Evolutionary conservation across 2,113 vertebrate species (phyloP).

Genomic region (Carassius gibelio): DNA sequence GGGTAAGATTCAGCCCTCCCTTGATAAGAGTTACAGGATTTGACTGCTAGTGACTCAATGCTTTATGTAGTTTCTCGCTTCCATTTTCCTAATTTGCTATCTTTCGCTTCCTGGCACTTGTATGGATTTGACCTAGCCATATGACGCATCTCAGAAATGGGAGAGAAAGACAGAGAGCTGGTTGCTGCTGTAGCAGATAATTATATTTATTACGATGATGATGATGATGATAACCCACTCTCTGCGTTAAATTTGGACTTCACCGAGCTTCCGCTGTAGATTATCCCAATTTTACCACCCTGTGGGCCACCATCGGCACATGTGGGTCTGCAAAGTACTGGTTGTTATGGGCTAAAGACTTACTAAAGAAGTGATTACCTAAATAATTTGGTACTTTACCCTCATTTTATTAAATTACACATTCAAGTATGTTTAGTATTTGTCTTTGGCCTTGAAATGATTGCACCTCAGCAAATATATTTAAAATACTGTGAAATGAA

Average conservation of each 20-base stretch:
- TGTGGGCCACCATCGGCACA: not conserved
- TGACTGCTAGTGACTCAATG: not conserved
- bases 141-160: slow-evolving; percentile 41
- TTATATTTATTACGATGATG: slow-evolving; percentile 46
- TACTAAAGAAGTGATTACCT: not conserved
- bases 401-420: not conserved
- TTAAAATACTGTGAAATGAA: not conserved
- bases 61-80: not conserved
- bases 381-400: not conserved
- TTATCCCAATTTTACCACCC: slow-evolving; percentile 3
- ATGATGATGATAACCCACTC: slow-evolving; percentile 17
- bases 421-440: not conserved
- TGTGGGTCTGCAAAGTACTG: not conserved
- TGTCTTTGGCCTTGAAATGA: not conserved
- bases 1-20: not conserved
- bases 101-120: slow-evolving; percentile 23
- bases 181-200: slow-evolving; percentile 34
- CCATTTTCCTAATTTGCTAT: not conserved
- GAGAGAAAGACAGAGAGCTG: slow-evolving; percentile 11
- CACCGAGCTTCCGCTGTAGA: slow-evolving; percentile 10
- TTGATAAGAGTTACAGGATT: not conserved
- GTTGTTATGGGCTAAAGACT: not conserved
- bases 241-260: slow-evolving; percentile 25
- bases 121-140: slow-evolving; percentile 18
- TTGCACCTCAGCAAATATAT: not conserved